A percentile compares a stretch with the other conserved stretches of the same genome.
Evolutionary conservation across 1,140 invertebrate species (phyloP).

Genomic region (Portunus trituberculatus): DNA sequence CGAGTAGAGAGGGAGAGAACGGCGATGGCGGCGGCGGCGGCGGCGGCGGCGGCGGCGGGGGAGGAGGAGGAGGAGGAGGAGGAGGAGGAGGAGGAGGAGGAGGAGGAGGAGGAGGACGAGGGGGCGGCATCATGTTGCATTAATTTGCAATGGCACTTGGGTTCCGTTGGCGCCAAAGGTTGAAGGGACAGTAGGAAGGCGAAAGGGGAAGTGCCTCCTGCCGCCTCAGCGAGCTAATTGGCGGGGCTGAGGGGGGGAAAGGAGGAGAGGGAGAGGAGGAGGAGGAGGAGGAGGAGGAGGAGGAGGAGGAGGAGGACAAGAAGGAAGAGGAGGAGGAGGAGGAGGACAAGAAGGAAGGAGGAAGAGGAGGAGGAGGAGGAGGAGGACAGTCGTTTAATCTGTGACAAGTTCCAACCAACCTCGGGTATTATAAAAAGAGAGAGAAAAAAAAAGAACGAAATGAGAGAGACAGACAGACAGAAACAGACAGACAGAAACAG

Average conservation of each 20-base stretch:
- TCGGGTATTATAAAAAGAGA: neutral
- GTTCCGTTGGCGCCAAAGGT: slow-evolving; percentile 60
- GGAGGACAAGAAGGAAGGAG: neutral
- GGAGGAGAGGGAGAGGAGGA: neutral
- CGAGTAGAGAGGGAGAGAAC: neutral
- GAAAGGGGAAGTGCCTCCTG: slow-evolving; percentile 44
- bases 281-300: neutral
- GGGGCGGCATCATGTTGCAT: slow-evolving; percentile 72
- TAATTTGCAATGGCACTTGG: slow-evolving; percentile 74
- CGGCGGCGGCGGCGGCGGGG: too few species aligned
- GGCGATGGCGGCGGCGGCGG: neutral
- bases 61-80: neutral
- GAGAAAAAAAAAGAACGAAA: neutral
- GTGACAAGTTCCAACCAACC: neutral
- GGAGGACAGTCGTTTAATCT: neutral
- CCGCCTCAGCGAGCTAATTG: slow-evolving; percentile 63
- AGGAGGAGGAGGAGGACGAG: neutral
- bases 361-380: neutral
- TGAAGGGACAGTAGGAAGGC: slow-evolving; percentile 62
- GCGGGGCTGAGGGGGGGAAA: neutral
- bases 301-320: neutral
- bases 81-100: neutral
- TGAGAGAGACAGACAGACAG: neutral
- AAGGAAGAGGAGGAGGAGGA: neutral
- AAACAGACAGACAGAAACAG: neutral